These are phyloP conservation scores for Hippoglossus hippoglossus DNA, from an alignment of 2,797 vertebrate genomes.

Conservation along the genomic window DNA sequence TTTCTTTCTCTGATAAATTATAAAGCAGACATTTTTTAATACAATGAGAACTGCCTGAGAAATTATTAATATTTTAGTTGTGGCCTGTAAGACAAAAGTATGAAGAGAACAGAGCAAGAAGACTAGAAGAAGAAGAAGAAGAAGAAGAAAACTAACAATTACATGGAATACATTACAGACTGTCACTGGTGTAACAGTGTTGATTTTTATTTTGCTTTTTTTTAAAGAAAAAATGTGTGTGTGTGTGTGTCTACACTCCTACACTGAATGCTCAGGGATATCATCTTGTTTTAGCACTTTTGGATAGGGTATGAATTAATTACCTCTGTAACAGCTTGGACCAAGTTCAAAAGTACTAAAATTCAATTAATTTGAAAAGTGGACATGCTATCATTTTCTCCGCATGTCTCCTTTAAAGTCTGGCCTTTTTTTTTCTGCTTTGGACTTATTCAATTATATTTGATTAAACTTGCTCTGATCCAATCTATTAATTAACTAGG, in stretches of 20 bases:
- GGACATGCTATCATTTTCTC: conserved; percentile 87
- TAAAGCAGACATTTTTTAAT: conserved; percentile 88
- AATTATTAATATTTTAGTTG: conserved; percentile 84
- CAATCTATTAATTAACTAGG: conserved; percentile 90
- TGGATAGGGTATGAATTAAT: conserved; percentile 83
- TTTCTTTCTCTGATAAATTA: conserved; percentile 88
- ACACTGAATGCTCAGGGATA: conserved; percentile 55
- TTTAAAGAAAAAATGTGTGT: conserved; percentile 26
- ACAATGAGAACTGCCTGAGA: conserved; percentile 82
- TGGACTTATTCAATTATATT: conserved; percentile 89
- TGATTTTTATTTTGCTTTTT: conserved; percentile 67
- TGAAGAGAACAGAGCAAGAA: conserved; percentile 58
- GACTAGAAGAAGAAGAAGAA: conserved; percentile 48
- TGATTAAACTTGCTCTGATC: conserved; percentile 89
- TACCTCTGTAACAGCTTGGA: conserved; percentile 81
- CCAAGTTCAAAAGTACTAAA: conserved; percentile 89
- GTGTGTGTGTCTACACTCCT: conserved; percentile 18
- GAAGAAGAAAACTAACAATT: conserved; percentile 72
- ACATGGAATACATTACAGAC: conserved; percentile 70
- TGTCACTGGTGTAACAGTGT: conserved; percentile 63
- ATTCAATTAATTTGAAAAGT: conserved; percentile 90
- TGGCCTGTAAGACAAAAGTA: conserved; percentile 78
- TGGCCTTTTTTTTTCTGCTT: conserved; percentile 81
- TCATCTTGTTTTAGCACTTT: conserved; percentile 81
- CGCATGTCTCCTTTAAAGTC: conserved; percentile 84